Percentiles rank a stretch among this genome's conserved stretches.
Conservation (phyloP, 1,140 invertebrate genomes). For the Orchesella cincta region DNA sequence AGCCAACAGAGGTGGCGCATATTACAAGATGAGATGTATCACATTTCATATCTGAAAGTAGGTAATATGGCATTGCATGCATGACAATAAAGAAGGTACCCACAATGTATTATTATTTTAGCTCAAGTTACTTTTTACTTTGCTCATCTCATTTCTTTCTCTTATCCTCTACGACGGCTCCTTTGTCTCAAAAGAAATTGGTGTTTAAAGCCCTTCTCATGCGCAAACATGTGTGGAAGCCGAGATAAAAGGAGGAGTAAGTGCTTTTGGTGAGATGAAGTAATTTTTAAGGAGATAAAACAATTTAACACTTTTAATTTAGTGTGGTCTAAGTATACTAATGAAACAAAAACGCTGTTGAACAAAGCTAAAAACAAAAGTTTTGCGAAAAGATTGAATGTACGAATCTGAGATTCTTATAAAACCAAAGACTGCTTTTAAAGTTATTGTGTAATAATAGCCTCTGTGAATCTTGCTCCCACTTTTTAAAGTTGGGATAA, state of each 20-base stretch:
- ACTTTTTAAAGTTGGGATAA: too few species aligned
- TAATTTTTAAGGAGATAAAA: constrained; percentile 20
- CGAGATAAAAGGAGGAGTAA: not conserved
- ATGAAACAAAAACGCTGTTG: not conserved
- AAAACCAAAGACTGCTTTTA: too few species aligned
- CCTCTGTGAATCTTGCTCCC: too few species aligned
- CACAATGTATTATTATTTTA: not conserved
- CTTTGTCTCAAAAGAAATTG: constrained; percentile 6
- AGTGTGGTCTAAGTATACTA: not conserved
- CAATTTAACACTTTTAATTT: not conserved
- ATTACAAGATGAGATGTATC: too few species aligned
- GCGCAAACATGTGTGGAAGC: constrained; percentile 11
- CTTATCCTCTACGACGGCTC: not conserved
- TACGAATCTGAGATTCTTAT: too few species aligned
- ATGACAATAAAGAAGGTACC: not conserved
- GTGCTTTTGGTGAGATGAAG: not conserved
- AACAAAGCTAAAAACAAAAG: not conserved
- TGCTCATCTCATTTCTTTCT: not conserved
- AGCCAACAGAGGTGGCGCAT: too few species aligned
- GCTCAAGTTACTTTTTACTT: not conserved
- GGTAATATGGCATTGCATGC: not conserved
- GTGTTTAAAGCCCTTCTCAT: not conserved
- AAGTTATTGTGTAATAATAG: too few species aligned
- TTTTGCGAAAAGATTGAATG: too few species aligned
- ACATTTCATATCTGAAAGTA: not conserved